These are phyloP conservation scores for Dendrolimus houi DNA, from an alignment of 2,888 invertebrate genomes.

Conservation along the genomic window DNA sequence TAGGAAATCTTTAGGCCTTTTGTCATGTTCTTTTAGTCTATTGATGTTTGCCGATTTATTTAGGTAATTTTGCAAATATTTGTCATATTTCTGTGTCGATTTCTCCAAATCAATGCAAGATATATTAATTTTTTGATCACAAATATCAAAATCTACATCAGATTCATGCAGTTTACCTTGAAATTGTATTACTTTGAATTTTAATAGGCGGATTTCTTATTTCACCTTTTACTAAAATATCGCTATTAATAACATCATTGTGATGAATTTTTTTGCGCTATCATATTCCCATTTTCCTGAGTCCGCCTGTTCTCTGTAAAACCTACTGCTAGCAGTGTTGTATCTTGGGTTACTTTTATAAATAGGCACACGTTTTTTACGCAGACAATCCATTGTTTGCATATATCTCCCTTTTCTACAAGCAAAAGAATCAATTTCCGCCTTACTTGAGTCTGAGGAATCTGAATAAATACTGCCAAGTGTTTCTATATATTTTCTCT, in stretches of 20 bases:
- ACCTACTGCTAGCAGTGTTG: constrained; percentile 29
- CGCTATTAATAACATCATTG: too few species aligned
- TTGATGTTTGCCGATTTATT: constrained; percentile 7
- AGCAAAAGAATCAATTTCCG: constrained; percentile 40
- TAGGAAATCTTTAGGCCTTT: constrained; percentile 71
- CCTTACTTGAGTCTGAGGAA: constrained; percentile 40
- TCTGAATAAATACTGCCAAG: constrained; percentile 21
- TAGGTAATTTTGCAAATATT: constrained; percentile 32
- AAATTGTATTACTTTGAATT: too few species aligned
- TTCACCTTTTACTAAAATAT: too few species aligned
- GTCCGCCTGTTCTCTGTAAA: constrained; percentile 30
- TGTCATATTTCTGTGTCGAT: constrained; percentile 43
- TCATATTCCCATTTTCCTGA: too few species aligned
- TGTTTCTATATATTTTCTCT: not conserved
- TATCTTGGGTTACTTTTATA: constrained; percentile 31
- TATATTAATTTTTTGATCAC: constrained; percentile 43
- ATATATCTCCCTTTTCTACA: constrained; percentile 30
- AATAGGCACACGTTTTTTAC: constrained; percentile 29
- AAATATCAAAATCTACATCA: constrained; percentile 20
- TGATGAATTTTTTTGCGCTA: too few species aligned
- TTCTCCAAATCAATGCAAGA: constrained; percentile 47
- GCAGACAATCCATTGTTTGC: constrained; percentile 18
- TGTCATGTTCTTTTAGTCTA: not conserved
- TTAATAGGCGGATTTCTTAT: too few species aligned
- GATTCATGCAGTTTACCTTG: too few species aligned